phyloP scores from a whole-genome alignment of 2,113 vertebrate genomes.

The Raja brachyura region DNA sequence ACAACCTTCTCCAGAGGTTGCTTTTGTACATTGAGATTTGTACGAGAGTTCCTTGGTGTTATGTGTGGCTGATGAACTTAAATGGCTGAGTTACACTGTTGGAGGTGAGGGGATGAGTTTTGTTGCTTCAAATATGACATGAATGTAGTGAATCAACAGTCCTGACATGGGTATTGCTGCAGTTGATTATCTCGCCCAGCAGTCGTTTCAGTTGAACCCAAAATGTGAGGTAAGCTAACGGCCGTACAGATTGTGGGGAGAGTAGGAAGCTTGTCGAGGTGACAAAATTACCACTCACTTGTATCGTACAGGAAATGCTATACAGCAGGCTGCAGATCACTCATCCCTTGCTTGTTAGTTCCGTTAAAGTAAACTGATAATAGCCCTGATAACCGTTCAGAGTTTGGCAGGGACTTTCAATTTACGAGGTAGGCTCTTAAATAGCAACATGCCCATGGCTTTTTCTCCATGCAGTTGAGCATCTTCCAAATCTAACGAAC shows the following conservation, averaged over 20 bases:
- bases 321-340: slow-evolving; percentile 6
- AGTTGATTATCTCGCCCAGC: neutral
- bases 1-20: neutral
- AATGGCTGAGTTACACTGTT: neutral
- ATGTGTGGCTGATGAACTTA: neutral
- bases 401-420: neutral
- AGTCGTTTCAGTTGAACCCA: slow-evolving; percentile 10
- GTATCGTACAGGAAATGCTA: slow-evolving; percentile 31
- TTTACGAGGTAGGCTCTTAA: neutral
- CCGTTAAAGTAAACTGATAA: slow-evolving; percentile 15
- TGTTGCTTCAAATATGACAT: neutral
- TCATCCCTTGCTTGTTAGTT: neutral
- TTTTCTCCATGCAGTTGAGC: neutral
- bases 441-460: neutral
- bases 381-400: neutral
- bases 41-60: neutral
- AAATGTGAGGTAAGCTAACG: slow-evolving; percentile 13
- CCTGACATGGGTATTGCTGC: neutral
- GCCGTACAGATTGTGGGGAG: neutral
- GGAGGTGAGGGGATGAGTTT: neutral
- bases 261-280: neutral
- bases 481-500: neutral
- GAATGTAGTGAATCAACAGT: neutral
- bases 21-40: neutral
- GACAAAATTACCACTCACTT: slow-evolving; percentile 9